Base-by-base conservation (phyloP, 2,797 vertebrate species). In the Poeciliopsis paucimaculata region DNA sequence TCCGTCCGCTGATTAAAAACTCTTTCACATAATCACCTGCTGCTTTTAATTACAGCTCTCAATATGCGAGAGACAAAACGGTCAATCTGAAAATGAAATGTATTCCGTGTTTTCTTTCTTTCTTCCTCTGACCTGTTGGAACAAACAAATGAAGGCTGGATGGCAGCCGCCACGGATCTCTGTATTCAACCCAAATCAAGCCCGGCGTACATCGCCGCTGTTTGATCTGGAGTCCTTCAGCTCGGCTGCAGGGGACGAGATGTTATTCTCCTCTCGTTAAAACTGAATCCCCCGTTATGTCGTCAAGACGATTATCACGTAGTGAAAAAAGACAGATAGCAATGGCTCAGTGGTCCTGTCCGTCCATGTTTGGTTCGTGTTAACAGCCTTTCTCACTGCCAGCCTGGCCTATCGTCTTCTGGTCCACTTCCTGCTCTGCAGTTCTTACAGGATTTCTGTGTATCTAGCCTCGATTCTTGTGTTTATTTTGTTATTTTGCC, bases 361-460 rank as follows among this genome's bases (percentile, higher is more conserved):
- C 55, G 49, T 5, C 18, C 31, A 31, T 57, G 31, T 75, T 45
- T 82, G 43, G 72, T 82, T 77, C 74, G 62, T 75, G 78, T 73
- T 76, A 34, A 71, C 18, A 49, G 64, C 46, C 47, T 77, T 72
- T 26, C 49, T 34, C 45, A 0, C 36, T 36, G 41, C 77, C 75
- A 12, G 36, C 70, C 20, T 2, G 4, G 23, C 78, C 79, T 51
- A 51, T 12, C 71, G 12, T 74, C 15, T 47, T 68, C 55, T 41
- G 70, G 57, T 51, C 74, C 7, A 7, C 2, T 34, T 34, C 68
- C 34, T 34, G 23, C 15, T 31, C 47, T 8, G 3, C 18, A 31
- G 20, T 16, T 31, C 9, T 3, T 64, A 20, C 34, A 36, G 36
- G 72, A 72, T 31, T 18, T 49, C 4, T 8, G 1, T 13, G 51